Base-by-base conservation (phyloP, 2,797 vertebrate genomes). In the Gymnoscopelus microlampas region DNA sequence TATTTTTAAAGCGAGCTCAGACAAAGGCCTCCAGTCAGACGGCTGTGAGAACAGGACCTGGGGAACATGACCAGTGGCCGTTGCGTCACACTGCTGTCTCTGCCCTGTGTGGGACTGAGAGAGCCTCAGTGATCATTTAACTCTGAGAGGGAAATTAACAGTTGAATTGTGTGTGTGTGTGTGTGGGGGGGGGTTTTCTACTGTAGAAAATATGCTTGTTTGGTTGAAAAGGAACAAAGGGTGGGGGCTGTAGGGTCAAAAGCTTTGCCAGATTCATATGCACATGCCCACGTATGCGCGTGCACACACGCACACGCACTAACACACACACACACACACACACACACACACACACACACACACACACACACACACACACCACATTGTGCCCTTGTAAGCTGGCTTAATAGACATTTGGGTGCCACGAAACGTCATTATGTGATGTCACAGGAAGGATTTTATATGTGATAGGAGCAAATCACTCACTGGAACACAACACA, bases 11-110 rank as follows among this genome's bases (percentile, higher is more conserved):
- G 88, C 79, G 70, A 86, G 80, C 87, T 86, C 76, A 92, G 84
- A 92, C 91, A 92, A 92, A 92, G 91, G 89, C 87, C 85, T 91
- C 85, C 74, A 92, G 91, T 92, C 91, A 91, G 86, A 80, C 87
- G 64, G 58, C 90, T 85, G 83, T 89, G 90, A 91, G 89, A 92
- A 92, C 88, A 87, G 89, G 87, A 87, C 88, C 90, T 92, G 90
- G 87, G 90, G 89, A 92, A 91, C 90, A 91, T 90, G 90, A 92
- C 90, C 88, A 91, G 79, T 80, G 82, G 74, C 77, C 87, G 87
- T 91, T 91, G 89, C 88, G 89, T 91, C 90, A 91, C 73, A 67
- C 10, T 47, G 53, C 49, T 19, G 39, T 44, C 39, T 44, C 39
- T 44, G 39, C 8, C 39, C 39, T 57, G 39, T 23, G 35, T 23